These are phyloP conservation scores for Drosophila sordidula DNA, from an alignment of 2,888 invertebrate species.

Conservation along the genomic window DNA sequence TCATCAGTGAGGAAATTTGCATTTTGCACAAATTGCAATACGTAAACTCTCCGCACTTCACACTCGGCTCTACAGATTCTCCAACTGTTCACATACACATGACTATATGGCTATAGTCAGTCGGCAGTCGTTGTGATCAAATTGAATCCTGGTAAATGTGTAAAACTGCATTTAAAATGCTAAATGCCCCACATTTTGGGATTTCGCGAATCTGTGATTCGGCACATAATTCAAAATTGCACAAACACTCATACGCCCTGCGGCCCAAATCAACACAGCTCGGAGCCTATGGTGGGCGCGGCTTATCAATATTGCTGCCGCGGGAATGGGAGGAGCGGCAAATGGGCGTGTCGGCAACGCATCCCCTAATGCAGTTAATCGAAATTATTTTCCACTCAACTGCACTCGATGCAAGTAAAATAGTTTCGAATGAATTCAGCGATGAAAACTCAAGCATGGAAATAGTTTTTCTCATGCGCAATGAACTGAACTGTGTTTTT, in stretches of 20 bases:
- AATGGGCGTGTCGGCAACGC: conserved; percentile 31
- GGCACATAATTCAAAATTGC: conserved; percentile 10
- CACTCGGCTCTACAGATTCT: conserved; percentile 11
- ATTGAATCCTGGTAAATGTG: conserved; percentile 20
- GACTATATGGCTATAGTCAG: conserved; percentile 6
- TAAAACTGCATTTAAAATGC: conserved; percentile 8
- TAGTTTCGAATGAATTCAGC: conserved; percentile 30
- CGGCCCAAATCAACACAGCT: conserved; percentile 42
- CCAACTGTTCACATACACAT: conserved; percentile 8
- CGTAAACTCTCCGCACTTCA: conserved; percentile 55
- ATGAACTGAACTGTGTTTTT: conserved; percentile 25
- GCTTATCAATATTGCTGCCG: conserved; percentile 37
- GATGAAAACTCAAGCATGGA: conserved; percentile 30
- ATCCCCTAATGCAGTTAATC: conserved; percentile 57
- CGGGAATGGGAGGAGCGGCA: neutral
- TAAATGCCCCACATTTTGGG: conserved; percentile 43
- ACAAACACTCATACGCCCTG: neutral
- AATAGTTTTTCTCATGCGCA: conserved; percentile 43
- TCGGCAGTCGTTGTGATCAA: conserved; percentile 1
- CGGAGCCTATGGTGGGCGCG: conserved; percentile 26
- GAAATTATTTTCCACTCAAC: conserved; percentile 65
- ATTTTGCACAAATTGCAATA: conserved; percentile 81
- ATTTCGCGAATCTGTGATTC: conserved; percentile 9
- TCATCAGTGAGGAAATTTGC: conserved; percentile 80
- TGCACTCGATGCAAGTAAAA: conserved; percentile 37